These are phyloP conservation scores for Rhinichthys osculus DNA, from an alignment of 2,797 vertebrate genomes.

Conservation along the genomic window DNA sequence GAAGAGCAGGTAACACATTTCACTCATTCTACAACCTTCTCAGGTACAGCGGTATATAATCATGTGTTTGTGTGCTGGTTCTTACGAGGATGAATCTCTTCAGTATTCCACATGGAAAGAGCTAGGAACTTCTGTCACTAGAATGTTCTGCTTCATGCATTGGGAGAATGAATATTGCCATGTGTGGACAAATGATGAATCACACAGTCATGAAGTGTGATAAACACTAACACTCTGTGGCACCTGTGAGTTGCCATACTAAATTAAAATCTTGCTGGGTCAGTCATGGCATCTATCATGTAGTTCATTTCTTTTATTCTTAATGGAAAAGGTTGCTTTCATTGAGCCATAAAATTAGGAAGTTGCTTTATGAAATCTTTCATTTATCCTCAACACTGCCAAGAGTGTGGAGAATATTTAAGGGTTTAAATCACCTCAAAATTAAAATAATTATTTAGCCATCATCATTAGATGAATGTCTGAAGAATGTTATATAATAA, in stretches of 20 bases:
- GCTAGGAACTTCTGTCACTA: background rate
- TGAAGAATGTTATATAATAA: background rate
- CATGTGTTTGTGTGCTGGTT: background rate
- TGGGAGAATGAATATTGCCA: background rate
- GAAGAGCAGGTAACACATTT: background rate
- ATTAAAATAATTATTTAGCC: background rate
- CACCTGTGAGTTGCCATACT: conserved; percentile 25
- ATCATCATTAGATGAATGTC: background rate
- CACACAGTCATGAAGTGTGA: conserved; percentile 22
- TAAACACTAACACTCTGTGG: conserved; percentile 27
- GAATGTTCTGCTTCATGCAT: background rate
- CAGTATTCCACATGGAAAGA: background rate
- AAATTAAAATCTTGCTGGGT: conserved; percentile 7
- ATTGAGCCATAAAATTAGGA: background rate
- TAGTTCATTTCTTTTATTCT: background rate
- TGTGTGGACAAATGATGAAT: conserved; percentile 40
- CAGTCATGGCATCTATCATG: conserved; percentile 16
- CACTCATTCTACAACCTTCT: background rate
- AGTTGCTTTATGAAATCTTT: background rate
- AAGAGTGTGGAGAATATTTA: background rate
- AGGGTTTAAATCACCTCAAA: background rate
- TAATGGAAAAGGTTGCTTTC: background rate
- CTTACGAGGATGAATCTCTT: background rate
- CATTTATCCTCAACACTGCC: background rate
- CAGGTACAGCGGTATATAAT: background rate